Conservation (phyloP, 2,113 vertebrate species). For the Tetrao urogallus region DNA sequence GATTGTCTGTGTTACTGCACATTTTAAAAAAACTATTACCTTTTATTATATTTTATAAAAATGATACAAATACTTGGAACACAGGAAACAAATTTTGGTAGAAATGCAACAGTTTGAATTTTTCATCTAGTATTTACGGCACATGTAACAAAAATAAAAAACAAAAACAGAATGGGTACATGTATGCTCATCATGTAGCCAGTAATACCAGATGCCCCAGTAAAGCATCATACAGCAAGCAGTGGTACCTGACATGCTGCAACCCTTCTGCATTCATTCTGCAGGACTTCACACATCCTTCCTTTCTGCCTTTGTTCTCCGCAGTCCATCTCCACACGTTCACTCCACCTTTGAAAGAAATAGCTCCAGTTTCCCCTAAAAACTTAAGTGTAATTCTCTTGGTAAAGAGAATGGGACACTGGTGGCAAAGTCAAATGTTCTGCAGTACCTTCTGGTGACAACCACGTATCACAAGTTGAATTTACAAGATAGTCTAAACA, state of each 20-base stretch:
- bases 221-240: neutral
- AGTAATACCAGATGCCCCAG: neutral
- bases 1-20: neutral
- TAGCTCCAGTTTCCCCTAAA: neutral
- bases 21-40: neutral
- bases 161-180: no score
- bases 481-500: neutral
- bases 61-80: neutral
- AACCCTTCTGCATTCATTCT: neutral
- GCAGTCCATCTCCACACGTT: neutral
- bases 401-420: neutral
- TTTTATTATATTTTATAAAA: slow-evolving; percentile 1
- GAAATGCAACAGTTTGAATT: neutral
- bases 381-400: neutral
- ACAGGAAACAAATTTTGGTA: neutral
- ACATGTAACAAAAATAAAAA: neutral
- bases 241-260: neutral
- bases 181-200: neutral
- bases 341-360: neutral
- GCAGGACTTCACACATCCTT: neutral
- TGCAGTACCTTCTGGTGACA: neutral
- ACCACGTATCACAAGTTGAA: neutral
- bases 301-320: neutral
- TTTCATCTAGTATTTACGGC: slow-evolving; percentile 12
- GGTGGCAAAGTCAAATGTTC: neutral